These are phyloP conservation scores for Epirrhoe alternata DNA, from an alignment of 2,888 invertebrate species.

Conservation along the genomic window DNA sequence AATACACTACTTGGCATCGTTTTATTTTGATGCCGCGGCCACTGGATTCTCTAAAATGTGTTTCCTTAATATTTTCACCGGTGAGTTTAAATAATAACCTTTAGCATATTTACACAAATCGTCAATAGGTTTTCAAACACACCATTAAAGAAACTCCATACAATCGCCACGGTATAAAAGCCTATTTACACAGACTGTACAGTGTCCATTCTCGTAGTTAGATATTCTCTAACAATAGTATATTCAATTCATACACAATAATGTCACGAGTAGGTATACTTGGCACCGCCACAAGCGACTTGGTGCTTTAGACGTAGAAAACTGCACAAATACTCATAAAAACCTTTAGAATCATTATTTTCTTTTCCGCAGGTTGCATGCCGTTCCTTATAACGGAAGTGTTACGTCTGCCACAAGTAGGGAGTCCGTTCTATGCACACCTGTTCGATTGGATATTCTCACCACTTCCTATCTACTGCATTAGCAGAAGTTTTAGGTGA, in stretches of 20 bases:
- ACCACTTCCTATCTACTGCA: conserved; percentile 87
- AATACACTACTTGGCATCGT: conserved; percentile 89
- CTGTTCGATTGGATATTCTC: conserved; percentile 89
- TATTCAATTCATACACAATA: too few species aligned
- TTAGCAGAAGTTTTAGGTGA: conserved; percentile 78
- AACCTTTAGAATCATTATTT: conserved; percentile 26
- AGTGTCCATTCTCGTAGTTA: too few species aligned
- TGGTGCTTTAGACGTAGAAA: neutral
- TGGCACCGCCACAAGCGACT: too few species aligned
- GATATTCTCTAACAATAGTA: too few species aligned
- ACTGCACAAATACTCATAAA: conserved; percentile 4
- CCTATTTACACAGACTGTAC: too few species aligned
- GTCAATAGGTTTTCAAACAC: too few species aligned
- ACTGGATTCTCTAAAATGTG: conserved; percentile 91
- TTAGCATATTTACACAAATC: neutral
- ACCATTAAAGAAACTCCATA: too few species aligned
- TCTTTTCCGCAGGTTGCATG: conserved; percentile 86
- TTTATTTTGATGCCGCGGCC: conserved; percentile 89
- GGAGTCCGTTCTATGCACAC: conserved; percentile 86
- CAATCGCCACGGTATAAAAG: too few species aligned
- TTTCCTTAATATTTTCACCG: conserved; percentile 88
- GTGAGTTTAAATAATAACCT: conserved; percentile 42
- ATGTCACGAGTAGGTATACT: too few species aligned
- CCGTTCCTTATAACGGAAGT: conserved; percentile 89
- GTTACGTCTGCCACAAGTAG: conserved; percentile 87